A percentile compares a stretch with the other conserved stretches of the same genome.
phyloP scores from a whole-genome alignment of 2,113 vertebrate species.

The Pluvialis apricaria region DNA sequence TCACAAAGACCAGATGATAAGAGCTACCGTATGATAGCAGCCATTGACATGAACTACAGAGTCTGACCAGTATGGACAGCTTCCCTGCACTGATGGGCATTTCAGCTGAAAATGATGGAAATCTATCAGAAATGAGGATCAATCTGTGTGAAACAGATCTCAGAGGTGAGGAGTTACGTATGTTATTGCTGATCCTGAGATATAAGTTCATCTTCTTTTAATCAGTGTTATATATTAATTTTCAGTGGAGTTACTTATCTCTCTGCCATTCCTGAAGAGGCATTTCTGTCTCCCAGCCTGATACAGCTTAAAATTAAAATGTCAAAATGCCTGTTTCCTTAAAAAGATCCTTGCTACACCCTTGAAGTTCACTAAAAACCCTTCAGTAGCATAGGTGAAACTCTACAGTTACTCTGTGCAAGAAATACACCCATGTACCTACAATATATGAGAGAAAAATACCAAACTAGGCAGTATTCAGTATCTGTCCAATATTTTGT shows the following conservation, averaged over 20 bases:
- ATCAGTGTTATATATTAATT: not conserved
- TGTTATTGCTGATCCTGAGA: not conserved
- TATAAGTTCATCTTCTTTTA: not conserved
- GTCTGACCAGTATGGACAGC: not conserved
- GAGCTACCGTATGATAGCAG: not conserved
- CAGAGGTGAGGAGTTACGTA: not conserved
- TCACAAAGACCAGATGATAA: conserved; percentile 23
- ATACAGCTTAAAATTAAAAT: not conserved
- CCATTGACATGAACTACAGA: not conserved
- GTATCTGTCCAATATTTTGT: not conserved
- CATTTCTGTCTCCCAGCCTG: not conserved
- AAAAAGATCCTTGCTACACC: not conserved
- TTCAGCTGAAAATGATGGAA: not conserved
- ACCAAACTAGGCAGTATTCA: not conserved
- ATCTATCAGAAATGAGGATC: not conserved
- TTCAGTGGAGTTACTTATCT: not conserved
- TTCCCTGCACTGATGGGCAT: not conserved
- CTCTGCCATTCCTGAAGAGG: not conserved
- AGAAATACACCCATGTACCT: not conserved
- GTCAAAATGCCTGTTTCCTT: not conserved
- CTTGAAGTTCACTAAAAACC: not conserved
- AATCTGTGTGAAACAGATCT: not conserved
- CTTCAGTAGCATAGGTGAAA: not conserved
- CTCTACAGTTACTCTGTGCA: not conserved
- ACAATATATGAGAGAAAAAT: not conserved